Base-by-base conservation (phyloP, 2,113 vertebrate genomes). In the Chroicocephalus ridibundus region DNA sequence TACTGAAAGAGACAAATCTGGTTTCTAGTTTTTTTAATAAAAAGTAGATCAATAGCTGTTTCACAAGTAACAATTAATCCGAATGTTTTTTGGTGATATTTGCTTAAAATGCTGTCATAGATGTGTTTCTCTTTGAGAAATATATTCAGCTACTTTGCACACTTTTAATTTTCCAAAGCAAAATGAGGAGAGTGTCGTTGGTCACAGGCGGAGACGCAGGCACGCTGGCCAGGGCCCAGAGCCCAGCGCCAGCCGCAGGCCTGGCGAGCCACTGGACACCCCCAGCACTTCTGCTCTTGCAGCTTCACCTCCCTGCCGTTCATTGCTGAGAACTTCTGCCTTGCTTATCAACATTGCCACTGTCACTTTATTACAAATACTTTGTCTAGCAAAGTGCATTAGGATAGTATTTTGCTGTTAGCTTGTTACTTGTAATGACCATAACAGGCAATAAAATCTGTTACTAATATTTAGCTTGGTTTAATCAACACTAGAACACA, bases 121-220 rank as follows among this genome's bases (percentile, higher is more conserved):
- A 76, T 20, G 3, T 18, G 64, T 57, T 87, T 76, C 51, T 83
- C 40, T 31, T 6, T 24, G 38, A 46, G 81, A 92, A 84, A 62
- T 17, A 10, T 6, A 78, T 57, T 47, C 6, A 27, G 27, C 49
- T 65, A 24, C 15, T 36, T 62, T 15, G 9, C 20, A 55, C 4
- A 2, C 9, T 32, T 46, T 62, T 40, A 6, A 9, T 11, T 75
- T 44, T 62, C 10, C 47, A 58, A 51, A 12, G 25, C 9, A 22
- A 44, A 46, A 14, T 1, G 3, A 22, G 13, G 32, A 6, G 19
- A 15, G 61, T 1, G 27, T 10, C 32, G 27, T 46, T 0, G 0
- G 57, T 1, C 66, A 51, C 10, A 14, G 2, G 8, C 2, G 46
- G 27, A 6, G 38, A 47, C 19, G 25, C 1, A 1, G 2, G 13